Evolutionary conservation across 2,888 invertebrate genomes (phyloP), one percentile per base, ranked within the genome.

Genomic region (Drosophila anomalata): DNA sequence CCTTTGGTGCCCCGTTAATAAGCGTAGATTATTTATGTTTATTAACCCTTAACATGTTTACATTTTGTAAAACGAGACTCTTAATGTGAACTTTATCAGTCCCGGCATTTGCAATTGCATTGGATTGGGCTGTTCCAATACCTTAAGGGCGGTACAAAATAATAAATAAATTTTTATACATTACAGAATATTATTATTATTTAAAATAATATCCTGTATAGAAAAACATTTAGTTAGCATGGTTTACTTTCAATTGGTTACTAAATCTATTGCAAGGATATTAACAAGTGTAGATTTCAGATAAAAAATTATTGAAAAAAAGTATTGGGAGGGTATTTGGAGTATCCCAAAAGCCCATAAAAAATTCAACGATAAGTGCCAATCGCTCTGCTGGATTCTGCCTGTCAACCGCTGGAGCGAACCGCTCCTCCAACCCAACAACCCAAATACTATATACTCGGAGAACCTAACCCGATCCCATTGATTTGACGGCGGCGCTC

Each of bases 21-120:
- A 89, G 87, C 80, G 79, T 76, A 88, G 90, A 90, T 90, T 90
- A 90, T 90, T 89, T 89, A 87, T 90, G 90, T 90, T 90, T 90
- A 90, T 90, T 90, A 90, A 88, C 87, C 87, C 81, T 89, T 83
- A 88, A 90, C 90, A 88, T 89, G 90, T 90, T 90, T 88, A 90
- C 90, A 90, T 90, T 90, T 90, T 90, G 90, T 90, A 90, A 90
- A 89, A 90, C 89, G 90, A 90, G 90, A 90, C 84, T 89, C 84
- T 90, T 89, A 90, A 90, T 90, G 90, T 90, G 90, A 89, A 89
- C 89, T 90, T 90, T 90, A 90, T 90, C 90, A 41, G 65, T 75
- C 72, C 50, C 65, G 71, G 68, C 74, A 67, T 75, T 83, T 88
- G 74, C 81, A 87, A 81, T 81, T 84, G 76, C 78, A 63, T 50